Evolutionary conservation across 2,888 invertebrate species (phyloP).

Genomic region (Drosophila prostipennis): DNA sequence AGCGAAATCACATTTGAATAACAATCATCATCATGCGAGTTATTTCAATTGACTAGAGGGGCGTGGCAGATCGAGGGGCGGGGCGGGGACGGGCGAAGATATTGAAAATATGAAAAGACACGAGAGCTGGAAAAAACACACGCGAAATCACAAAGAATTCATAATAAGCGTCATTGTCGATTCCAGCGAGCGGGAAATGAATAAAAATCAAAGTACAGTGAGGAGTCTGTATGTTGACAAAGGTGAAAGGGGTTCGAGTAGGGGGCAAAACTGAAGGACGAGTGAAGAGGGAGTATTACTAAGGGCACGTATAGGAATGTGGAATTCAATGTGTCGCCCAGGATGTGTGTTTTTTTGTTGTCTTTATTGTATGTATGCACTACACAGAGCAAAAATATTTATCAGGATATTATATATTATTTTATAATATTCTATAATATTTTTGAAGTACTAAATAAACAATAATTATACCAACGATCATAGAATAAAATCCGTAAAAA

Average conservation of each 20-base stretch:
- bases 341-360: slow-evolving; percentile 66
- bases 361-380: slow-evolving; percentile 13
- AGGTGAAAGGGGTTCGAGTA: slow-evolving; percentile 65
- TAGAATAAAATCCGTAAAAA: too few species aligned
- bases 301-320: slow-evolving; percentile 52
- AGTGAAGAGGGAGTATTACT: neutral
- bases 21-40: slow-evolving; percentile 76
- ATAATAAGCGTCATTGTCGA: slow-evolving; percentile 82
- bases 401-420: too few species aligned
- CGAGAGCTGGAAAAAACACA: slow-evolving; percentile 51
- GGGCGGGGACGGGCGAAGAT: slow-evolving; percentile 49
- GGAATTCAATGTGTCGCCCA: slow-evolving; percentile 72
- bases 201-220: slow-evolving; percentile 56
- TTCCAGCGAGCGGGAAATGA: slow-evolving; percentile 75
- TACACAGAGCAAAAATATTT: neutral
- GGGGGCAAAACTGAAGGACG: neutral
- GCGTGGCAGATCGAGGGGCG: too few species aligned
- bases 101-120: slow-evolving; percentile 72
- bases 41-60: slow-evolving; percentile 61
- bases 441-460: too few species aligned
- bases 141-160: slow-evolving; percentile 80
- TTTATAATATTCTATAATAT: too few species aligned
- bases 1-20: slow-evolving; percentile 77
- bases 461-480: too few species aligned
- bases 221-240: slow-evolving; percentile 48